Evolutionary conservation across 2,888 invertebrate genomes (phyloP).

Genomic region (Orchestes rusci): DNA sequence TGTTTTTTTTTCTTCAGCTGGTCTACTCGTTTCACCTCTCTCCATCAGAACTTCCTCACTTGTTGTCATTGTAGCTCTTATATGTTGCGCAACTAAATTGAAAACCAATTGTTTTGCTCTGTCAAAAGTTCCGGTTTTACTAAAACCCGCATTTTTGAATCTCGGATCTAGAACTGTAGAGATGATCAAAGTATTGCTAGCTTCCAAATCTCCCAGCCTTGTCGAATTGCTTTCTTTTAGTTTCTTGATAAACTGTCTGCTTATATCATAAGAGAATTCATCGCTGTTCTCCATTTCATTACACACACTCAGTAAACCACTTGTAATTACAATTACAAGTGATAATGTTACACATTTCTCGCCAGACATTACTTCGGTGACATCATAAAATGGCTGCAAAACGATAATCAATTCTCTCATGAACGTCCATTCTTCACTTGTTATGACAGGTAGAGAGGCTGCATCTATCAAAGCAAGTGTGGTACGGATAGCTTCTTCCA

Average conservation of each 20-base stretch:
- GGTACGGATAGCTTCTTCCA: conserved; percentile 15
- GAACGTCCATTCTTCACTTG: conserved; percentile 26
- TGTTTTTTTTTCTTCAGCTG: neutral
- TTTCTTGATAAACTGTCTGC: neutral
- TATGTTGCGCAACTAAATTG: neutral
- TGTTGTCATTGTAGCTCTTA: neutral
- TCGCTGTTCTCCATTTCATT: neutral
- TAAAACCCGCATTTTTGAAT: neutral
- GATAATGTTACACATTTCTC: conserved; percentile 26
- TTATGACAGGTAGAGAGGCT: conserved; percentile 12
- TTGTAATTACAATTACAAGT: conserved; percentile 26
- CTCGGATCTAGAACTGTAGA: neutral
- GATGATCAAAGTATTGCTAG: neutral
- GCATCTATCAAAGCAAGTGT: conserved; percentile 15
- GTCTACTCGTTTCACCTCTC: neutral
- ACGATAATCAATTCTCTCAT: conserved; percentile 20
- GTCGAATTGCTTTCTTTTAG: neutral
- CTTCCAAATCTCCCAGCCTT: neutral
- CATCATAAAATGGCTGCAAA: conserved; percentile 26
- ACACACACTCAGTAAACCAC: conserved; percentile 19
- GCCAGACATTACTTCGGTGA: conserved; percentile 25
- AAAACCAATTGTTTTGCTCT: neutral
- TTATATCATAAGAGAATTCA: neutral
- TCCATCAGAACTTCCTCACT: neutral
- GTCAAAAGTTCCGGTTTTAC: neutral